Base-by-base conservation (phyloP, 2,888 invertebrate species). In the Unio delphinus region DNA sequence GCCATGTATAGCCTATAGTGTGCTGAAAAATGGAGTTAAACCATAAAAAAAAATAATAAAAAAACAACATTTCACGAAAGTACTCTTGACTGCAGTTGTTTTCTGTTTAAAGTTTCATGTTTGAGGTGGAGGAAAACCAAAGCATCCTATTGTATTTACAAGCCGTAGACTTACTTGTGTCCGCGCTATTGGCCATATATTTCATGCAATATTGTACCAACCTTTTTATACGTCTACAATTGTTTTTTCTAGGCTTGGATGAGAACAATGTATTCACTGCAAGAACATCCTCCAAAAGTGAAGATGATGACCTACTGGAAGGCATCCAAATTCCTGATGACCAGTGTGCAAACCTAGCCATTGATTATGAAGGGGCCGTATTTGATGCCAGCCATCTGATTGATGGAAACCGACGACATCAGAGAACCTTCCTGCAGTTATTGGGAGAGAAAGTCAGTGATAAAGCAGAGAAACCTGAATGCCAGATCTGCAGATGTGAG, bases 181-280 rank as follows among this genome's bases (percentile, higher is more conserved):
- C 45, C 15, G 11, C 45, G 3, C 15, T 45, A 15, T 11, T 3
- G 11, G 15, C 3, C 45, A 15, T 45, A 45, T 45, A 45, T 45
- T 45, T 45, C 45, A 2, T 0, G 4, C 15, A 34, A 7, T 8
- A 11, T 45, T 45, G 2, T 45, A 7, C 45, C 45, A 45, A 11
- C 45, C 15, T 45, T 11, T 45, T 15, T 45, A 45, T 45, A 45
- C 11, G 15, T 15, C 15, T 45, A 15, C 45, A 45, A 45, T 45
- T 15, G 45, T 45, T 45, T 45, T 28, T 23, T 17, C 20, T 23
- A 76, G 76, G 76, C 18, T n/a, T 69, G 64, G 79, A 77, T 69
- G 64, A 55, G n/a, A 55, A 92, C 0, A 90, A 92, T 65, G 95
- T 95, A 0, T 97, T 94, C 87, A 95, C 96, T 0, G 94, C 94